Evolutionary conservation across 2,113 vertebrate genomes (phyloP).

Genomic region (Macroglossus sobrinus): DNA sequence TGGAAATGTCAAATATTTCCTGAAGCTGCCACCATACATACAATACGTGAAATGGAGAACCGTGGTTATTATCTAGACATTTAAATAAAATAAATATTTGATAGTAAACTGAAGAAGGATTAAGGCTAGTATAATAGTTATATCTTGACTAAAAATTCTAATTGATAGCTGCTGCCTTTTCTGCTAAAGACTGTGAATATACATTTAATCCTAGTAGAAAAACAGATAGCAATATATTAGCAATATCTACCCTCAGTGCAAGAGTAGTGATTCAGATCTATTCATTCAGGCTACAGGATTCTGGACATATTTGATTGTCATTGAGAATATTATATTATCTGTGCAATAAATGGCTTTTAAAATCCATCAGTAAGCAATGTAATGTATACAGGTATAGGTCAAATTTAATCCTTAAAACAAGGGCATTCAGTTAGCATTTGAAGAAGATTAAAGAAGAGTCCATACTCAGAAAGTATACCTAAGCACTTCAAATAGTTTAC

Average conservation of each 20-base stretch:
- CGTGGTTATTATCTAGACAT: neutral
- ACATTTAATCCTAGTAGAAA: neutral
- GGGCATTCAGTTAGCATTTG: neutral
- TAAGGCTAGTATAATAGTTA: neutral
- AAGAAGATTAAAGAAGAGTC: neutral
- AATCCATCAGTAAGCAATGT: neutral
- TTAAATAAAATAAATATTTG: slow-evolving; percentile 42
- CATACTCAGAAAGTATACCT: neutral
- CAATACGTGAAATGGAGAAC: neutral
- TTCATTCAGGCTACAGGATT: neutral
- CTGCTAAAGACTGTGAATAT: neutral
- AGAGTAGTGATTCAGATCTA: neutral
- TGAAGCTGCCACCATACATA: neutral
- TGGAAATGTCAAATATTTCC: slow-evolving; percentile 16
- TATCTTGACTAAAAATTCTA: neutral
- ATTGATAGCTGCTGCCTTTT: neutral
- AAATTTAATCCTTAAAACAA: neutral
- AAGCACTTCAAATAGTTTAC: neutral
- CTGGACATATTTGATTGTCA: neutral
- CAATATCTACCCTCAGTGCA: neutral
- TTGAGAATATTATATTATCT: neutral
- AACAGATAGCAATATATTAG: neutral
- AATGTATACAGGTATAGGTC: neutral
- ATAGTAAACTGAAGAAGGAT: neutral
- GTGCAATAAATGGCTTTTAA: neutral